Evolutionary conservation across 2,113 vertebrate species (phyloP), one percentile per base, ranked within the genome.

Genomic region (Rhombomys opimus): DNA sequence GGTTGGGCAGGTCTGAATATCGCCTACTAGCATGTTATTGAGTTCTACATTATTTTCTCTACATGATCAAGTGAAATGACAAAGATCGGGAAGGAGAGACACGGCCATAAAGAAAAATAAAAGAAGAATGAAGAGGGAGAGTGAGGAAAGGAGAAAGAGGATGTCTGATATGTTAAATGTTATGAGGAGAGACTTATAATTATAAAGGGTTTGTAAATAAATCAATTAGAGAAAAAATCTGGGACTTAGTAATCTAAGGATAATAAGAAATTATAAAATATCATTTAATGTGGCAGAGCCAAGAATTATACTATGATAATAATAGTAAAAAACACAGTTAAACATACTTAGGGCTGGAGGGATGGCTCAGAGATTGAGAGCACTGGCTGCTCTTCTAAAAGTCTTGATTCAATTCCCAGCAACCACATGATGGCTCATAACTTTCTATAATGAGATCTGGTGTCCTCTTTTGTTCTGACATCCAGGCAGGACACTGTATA

Each of bases 191-290:
- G 0, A 50, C 57, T 87, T 73, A 54, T 61, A 52, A 27, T 86
- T 85, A 86, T 23, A 27, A 86, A 93, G 52, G 70, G 59, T 35
- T 87, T 14, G 22, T 8, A 50, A 80, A 88, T 76, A 80, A 73
- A 46, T 70, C 90, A 15, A 38, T 81, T 46, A 82, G 22, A 67
- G 17, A 5, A 65, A 93, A 87, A 65, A n/a, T 20, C 1, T 32
- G 4, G 22, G 0, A 25, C 61, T 82, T 91, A 61, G 81, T 91
- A 93, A 87, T 3, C 54, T 76, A n/a, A 82, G 15, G 27, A 25
- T 91, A 93, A 89, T 75, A 8, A 30, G 38, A 54, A 91, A 25
- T 76, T 17, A 88, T 57, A 84, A 87, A 82, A 94, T 52, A 82
- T 7, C 38, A 80, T 59, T 25, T 32, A 8, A 57, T 2, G 84